Evolutionary conservation across 2,888 invertebrate species (phyloP), one percentile per base, ranked within the genome.

Genomic region (Leptinotarsa rubiginosa): DNA sequence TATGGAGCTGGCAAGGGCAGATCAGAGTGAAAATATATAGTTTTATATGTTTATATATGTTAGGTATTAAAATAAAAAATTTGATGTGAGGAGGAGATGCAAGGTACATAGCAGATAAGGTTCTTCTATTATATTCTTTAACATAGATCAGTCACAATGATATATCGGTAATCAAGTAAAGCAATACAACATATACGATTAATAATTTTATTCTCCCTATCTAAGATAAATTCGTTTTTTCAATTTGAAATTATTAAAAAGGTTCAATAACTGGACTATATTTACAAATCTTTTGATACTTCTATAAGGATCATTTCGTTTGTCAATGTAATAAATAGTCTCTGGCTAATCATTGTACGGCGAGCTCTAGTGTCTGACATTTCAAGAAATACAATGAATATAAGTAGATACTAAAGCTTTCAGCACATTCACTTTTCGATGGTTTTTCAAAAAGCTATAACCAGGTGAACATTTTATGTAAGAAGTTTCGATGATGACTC

Each of bases 211-310:
- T 83, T 85, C 82, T 84, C 83, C 87, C 87, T 88, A 88, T 87
- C 87, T 88, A 88, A 87, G 87, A 87, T 88, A 88, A 88, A 88
- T 88, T 88, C 88, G 88, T 87, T 88, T 86, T 86, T 86, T 87
- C 84, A 85, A 86, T 85, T 87, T 87, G 86, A 87, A 88, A 87
- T 88, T 86, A 86, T 87, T 86, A 87, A 87, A 88, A 88, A 87
- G 86, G 86, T 87, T 73, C 72, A 86, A 86, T 87, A 87, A 88
- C 87, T 88, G 88, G 88, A 88, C 87, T 88, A 87, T 88, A 88
- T 88, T 87, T 88, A 88, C 88, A 88, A 84, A 84, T 83, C 84
- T 82, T 83, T 81, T 84, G 83, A 84, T 83, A 83, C 80, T 76
- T 82, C 81, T 80, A 81, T 41, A 41, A 75, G 75, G 77, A 78